These are phyloP conservation scores for Uria lomvia DNA, from an alignment of 2,113 vertebrate species.

Conservation along the genomic window DNA sequence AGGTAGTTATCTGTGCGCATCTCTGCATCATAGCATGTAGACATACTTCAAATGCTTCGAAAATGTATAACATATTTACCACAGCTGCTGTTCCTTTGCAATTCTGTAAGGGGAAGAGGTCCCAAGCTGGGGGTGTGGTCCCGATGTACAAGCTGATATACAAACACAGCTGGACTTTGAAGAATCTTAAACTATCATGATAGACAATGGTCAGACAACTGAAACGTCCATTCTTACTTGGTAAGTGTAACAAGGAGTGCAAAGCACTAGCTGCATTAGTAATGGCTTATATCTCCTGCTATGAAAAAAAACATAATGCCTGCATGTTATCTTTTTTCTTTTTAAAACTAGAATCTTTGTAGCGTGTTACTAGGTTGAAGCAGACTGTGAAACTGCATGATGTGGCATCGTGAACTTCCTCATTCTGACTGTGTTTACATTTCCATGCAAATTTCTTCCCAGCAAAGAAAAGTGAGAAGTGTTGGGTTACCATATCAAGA, in stretches of 20 bases:
- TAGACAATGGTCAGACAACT: not conserved
- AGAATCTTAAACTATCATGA: not conserved
- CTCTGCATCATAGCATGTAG: not conserved
- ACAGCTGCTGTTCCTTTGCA: not conserved
- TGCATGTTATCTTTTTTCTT: not conserved
- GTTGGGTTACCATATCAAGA: not conserved
- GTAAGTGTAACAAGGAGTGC: not conserved
- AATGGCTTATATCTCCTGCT: not conserved
- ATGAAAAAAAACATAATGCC: not conserved
- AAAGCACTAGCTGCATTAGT: not conserved
- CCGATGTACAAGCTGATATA: not conserved
- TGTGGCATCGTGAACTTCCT: not conserved
- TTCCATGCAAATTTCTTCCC: conserved; percentile 14
- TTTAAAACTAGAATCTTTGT: not conserved
- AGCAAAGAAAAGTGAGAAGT: conserved; percentile 30
- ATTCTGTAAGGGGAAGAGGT: not conserved
- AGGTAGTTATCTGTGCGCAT: not conserved
- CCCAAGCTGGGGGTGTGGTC: not conserved
- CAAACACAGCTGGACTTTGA: not conserved
- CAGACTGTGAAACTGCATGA: not conserved
- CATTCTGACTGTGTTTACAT: conserved; percentile 31
- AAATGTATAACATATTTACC: not conserved
- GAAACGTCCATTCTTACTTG: not conserved
- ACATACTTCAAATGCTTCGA: not conserved
- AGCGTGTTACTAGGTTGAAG: not conserved